These are phyloP conservation scores for Zaprionus camerounensis DNA, from an alignment of 1,140 invertebrate genomes.

Conservation along the genomic window DNA sequence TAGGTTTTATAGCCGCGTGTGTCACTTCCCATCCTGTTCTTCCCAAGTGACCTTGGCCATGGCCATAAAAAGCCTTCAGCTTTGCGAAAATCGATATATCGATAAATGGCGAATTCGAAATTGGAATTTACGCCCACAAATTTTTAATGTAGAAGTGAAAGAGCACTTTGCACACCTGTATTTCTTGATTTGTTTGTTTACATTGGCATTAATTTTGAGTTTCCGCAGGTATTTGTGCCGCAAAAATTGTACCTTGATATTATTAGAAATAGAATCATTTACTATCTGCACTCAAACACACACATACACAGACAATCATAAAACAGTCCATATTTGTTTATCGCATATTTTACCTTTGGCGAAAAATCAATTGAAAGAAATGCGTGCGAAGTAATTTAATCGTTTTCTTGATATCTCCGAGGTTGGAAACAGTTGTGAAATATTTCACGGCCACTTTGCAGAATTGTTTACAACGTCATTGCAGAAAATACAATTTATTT, in stretches of 20 bases:
- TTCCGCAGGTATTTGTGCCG: slow-evolving; percentile 34
- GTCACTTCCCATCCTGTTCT: neutral
- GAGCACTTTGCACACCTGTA: slow-evolving; percentile 15
- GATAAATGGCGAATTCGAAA: slow-evolving; percentile 5
- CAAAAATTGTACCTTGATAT: slow-evolving; percentile 11
- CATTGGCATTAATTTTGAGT: slow-evolving; percentile 50
- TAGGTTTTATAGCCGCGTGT: neutral
- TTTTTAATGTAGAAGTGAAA: neutral
- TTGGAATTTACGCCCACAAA: neutral
- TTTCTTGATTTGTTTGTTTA: slow-evolving; percentile 59
- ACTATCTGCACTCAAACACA: slow-evolving; percentile 4
- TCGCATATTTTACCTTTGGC: slow-evolving; percentile 35
- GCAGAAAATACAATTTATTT: slow-evolving; percentile 39
- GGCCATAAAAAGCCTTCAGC: neutral
- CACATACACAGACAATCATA: slow-evolving; percentile 12
- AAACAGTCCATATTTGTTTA: slow-evolving; percentile 25
- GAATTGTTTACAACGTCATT: slow-evolving; percentile 58
- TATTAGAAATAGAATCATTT: slow-evolving; percentile 17
- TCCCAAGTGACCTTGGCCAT: slow-evolving; percentile 42
- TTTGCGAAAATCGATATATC: slow-evolving; percentile 54
- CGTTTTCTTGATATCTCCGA: slow-evolving; percentile 31
- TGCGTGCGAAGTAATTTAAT: slow-evolving; percentile 17
- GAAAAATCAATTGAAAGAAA: slow-evolving; percentile 25
- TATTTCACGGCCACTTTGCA: slow-evolving; percentile 27
- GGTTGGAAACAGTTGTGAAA: slow-evolving; percentile 31